These are phyloP conservation scores for Darevskia nairensis DNA, from an alignment of 2,797 vertebrate genomes.

Conservation along the genomic window DNA sequence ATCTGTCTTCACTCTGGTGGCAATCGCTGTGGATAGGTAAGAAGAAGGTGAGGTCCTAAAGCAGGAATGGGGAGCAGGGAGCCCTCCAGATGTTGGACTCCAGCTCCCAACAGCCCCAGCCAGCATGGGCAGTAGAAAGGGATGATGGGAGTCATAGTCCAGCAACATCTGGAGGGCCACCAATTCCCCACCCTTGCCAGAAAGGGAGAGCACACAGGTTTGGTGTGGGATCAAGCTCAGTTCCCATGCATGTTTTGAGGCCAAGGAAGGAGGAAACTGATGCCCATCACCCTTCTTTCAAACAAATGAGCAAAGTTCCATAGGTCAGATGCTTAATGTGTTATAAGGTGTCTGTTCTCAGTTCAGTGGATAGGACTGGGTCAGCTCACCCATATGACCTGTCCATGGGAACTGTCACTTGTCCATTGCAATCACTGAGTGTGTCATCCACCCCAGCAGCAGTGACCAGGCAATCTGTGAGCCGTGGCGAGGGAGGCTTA, in stretches of 20 bases:
- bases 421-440: too few species aligned
- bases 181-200: too few species aligned
- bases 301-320: neutral
- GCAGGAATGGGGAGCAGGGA: neutral
- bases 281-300: too few species aligned
- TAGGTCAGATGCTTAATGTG: neutral
- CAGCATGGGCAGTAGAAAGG: neutral
- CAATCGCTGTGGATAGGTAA: constrained; percentile 85
- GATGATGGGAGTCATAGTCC: neutral
- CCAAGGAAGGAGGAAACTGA: neutral
- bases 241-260: neutral
- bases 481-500: too few species aligned
- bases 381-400: too few species aligned
- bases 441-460: too few species aligned
- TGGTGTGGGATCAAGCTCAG: too few species aligned
- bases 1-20: constrained; percentile 85
- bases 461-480: too few species aligned
- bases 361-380: too few species aligned
- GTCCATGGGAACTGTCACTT: too few species aligned
- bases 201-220: neutral
- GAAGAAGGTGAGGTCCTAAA: constrained; percentile 18
- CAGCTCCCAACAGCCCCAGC: neutral
- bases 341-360: too few species aligned
- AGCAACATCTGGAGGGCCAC: neutral
- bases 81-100: neutral